Evolutionary conservation across 2,797 vertebrate genomes (phyloP).

Genomic region (Acrossocheilus wenchowensis): DNA sequence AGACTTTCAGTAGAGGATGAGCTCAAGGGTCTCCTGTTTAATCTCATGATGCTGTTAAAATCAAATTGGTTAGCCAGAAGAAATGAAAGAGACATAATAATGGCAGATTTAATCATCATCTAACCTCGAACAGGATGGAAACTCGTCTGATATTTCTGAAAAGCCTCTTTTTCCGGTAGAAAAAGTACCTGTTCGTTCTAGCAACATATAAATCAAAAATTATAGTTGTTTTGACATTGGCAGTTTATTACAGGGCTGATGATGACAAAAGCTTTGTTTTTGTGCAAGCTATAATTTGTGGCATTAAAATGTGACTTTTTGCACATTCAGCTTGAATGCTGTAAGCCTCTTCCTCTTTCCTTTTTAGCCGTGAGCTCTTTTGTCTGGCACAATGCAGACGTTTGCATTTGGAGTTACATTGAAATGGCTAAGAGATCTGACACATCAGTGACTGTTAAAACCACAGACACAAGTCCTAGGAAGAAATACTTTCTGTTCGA

Average conservation of each 20-base stretch:
- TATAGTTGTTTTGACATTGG: background rate
- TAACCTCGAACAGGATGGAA: background rate
- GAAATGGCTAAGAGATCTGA: background rate
- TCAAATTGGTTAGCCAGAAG: background rate
- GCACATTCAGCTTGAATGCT: background rate
- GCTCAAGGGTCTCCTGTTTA: background rate
- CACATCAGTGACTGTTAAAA: slow-evolving; percentile 13
- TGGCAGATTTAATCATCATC: background rate
- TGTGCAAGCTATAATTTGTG: background rate
- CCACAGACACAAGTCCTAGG: background rate
- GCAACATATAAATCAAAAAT: background rate
- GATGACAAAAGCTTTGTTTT: background rate
- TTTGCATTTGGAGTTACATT: background rate
- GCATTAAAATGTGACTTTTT: slow-evolving; percentile 11
- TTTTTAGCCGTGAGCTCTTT: background rate
- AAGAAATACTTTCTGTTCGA: slow-evolving; percentile 7
- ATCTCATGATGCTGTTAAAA: background rate
- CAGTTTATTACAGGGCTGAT: background rate
- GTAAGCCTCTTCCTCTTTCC: slow-evolving; percentile 5
- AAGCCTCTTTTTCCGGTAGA: background rate
- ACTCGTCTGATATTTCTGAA: background rate
- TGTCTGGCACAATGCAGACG: background rate
- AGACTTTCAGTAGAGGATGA: background rate
- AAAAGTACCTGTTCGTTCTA: background rate
- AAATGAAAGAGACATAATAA: background rate